Base-by-base conservation (phyloP, 2,113 vertebrate species). In the Lophotis ruficrista region DNA sequence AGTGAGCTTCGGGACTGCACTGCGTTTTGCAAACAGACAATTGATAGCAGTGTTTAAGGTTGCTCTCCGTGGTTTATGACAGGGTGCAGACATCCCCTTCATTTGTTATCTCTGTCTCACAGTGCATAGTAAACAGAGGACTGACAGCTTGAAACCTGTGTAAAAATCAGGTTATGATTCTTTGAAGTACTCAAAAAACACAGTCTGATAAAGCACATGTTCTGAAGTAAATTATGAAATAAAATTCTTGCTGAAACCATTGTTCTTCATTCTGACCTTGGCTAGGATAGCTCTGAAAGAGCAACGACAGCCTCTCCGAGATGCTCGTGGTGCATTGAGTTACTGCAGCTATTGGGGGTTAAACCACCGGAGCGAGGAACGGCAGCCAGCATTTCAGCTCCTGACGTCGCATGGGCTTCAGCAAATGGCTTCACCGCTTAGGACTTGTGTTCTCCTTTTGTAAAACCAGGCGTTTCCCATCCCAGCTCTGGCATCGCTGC, bases 401-500 rank as follows among this genome's bases (percentile, higher is more conserved):
- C 54, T 60, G 48, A 5, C 2, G 1, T 12, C 2, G 2, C 8
- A 2, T 25, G 71, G 51, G 5, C 8, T 23, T 25, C 47, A 57
- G 70, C 24, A 76, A 51, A 24, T 22, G 38, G 27, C 54, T 77
- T 4, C 38, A 60, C 31, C 1, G 8, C 71, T 37, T 45, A 6
- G 20, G n/a, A 17, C 30, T 20, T 47, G 27, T 21, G 50, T 30
- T 72, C 7, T 45, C 7, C 73, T 78, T 19, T 18, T 30, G 45
- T 56, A 53, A 48, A 35, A 53, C 1, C 4, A 60, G 84, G 25
- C 1, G 0, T 47, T 48, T 68, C 20, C 57, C 41, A 12, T 9
- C 60, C 62, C 30, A 16, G 66, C 54, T 61, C 45, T 68, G 38
- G 53, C 56, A 23, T 37, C 48, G 18, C n/a, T 37, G 33, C 69